Evolutionary conservation across 2,888 invertebrate species (phyloP), one percentile per base, ranked within the genome.

Genomic region (Synergus umbraculus): DNA sequence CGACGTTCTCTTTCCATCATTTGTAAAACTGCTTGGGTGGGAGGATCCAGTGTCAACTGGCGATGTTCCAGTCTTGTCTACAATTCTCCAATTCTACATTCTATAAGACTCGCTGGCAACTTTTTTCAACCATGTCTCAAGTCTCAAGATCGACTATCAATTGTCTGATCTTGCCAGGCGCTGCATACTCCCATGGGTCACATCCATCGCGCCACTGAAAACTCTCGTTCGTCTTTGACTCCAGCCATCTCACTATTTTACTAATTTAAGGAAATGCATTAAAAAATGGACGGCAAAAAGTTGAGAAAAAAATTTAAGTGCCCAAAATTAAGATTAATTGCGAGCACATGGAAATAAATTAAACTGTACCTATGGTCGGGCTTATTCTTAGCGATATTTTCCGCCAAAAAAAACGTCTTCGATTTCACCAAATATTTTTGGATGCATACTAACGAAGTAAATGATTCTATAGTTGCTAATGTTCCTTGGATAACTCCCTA

Each of bases 81-180:
- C 69, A 49, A 69, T 66, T 66, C 18, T 15, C 4, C 18, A 66
- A 15, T 66, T 66, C 43, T 18, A 10, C 18, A 41, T 73, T 73
- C 37, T 58, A 37, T 2, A n/a, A 73, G 49, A 73, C 15, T 73
- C 46, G 18, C 46, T 46, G 46, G 69, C 41, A 37, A 54, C 73
- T 73, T 73, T 54, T 73, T 49, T 76, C 54, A 54, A 58, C 54
- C 67, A 54, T 78, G 41, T 67, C 66, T 67, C 73, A 76, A 49
- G 76, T 78, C 64, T 78, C 64, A 76, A 73, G 64, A 73, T 43
- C 46, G 54, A 76, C 76, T 79, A 66, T 79, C 79, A 79, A 79
- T 79, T 79, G 76, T 76, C 49, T 76, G 78, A 78, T 78, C 76
- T 46, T 41, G 76, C 65, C 64, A 79, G 64, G 63, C 73, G 64